phyloP scores from a whole-genome alignment of 2,797 vertebrate species.

The Rhinophrynus dorsalis region DNA sequence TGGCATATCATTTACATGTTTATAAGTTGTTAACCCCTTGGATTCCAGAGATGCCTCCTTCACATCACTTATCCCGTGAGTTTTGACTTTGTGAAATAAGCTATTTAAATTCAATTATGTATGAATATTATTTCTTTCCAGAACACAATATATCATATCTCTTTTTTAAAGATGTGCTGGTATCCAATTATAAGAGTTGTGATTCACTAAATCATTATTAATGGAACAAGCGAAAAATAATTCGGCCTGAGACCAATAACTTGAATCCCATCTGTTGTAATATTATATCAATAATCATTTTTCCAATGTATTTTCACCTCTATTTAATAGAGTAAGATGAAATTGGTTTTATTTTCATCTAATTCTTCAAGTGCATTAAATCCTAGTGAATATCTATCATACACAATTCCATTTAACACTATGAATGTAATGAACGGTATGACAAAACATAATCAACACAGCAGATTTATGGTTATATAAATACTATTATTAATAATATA shows the following conservation, averaged over 20 bases:
- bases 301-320: conserved; percentile 14
- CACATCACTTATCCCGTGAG: too few relatives aligned
- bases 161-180: too few relatives aligned
- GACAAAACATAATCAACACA: conserved; percentile 26
- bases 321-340: not conserved
- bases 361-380: conserved; percentile 25
- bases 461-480: conserved; percentile 38
- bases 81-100: too few relatives aligned
- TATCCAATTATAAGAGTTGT: conserved; percentile 25
- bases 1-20: too few relatives aligned
- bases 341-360: conserved; percentile 7
- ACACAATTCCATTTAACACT: conserved; percentile 28
- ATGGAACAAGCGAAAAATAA: conserved; percentile 11
- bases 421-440: conserved; percentile 29
- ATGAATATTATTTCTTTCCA: too few relatives aligned
- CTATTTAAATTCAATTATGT: too few relatives aligned
- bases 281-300: conserved; percentile 33
- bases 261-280: conserved; percentile 8
- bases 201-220: conserved; percentile 38
- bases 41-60: too few relatives aligned
- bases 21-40: too few relatives aligned
- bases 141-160: too few relatives aligned
- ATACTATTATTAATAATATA: conserved; percentile 23
- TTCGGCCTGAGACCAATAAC: conserved; percentile 21
- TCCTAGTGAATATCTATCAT: conserved; percentile 18